Evolutionary conservation across 1,140 invertebrate genomes (phyloP).

Genomic region (Medauroidea extradentata): DNA sequence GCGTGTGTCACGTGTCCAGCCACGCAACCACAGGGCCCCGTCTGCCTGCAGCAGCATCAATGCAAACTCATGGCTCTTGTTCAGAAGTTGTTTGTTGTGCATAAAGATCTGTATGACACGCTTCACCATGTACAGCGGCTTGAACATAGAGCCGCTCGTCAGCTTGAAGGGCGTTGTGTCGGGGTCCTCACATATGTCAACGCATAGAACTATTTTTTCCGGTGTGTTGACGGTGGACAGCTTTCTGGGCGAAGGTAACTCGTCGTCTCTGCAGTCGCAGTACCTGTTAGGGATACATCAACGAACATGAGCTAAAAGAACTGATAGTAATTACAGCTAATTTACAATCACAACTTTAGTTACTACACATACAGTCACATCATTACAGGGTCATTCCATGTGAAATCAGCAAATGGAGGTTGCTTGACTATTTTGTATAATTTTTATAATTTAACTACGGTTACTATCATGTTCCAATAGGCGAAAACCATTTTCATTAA

Average conservation of each 20-base stretch:
- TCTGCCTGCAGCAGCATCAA: conserved; percentile 55
- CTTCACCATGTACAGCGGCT: conserved; percentile 58
- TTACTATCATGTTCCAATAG: too few relatives aligned
- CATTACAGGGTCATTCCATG: too few relatives aligned
- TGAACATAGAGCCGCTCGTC: conserved; percentile 51
- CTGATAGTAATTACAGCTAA: too few relatives aligned
- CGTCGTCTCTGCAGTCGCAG: too few relatives aligned
- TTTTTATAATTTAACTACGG: too few relatives aligned
- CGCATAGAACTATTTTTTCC: conserved; percentile 59
- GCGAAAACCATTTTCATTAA: too few relatives aligned
- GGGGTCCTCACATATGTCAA: conserved; percentile 60
- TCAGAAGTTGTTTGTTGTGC: conserved; percentile 57
- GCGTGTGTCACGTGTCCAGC: conserved; percentile 59
- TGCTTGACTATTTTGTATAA: too few relatives aligned
- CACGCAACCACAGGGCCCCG: conserved; percentile 50
- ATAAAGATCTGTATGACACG: conserved; percentile 60
- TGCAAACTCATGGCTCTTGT: conserved; percentile 61
- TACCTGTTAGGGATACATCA: too few relatives aligned
- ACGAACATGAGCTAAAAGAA: too few relatives aligned
- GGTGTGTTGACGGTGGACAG: conserved; percentile 53
- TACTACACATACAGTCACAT: too few relatives aligned
- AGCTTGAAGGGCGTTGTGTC: conserved; percentile 53
- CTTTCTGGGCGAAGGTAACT: background rate
- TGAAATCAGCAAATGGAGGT: too few relatives aligned
- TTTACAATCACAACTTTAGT: too few relatives aligned